phyloP scores from a whole-genome alignment of 2,113 vertebrate genomes.

The Nansenia antarctica region DNA sequence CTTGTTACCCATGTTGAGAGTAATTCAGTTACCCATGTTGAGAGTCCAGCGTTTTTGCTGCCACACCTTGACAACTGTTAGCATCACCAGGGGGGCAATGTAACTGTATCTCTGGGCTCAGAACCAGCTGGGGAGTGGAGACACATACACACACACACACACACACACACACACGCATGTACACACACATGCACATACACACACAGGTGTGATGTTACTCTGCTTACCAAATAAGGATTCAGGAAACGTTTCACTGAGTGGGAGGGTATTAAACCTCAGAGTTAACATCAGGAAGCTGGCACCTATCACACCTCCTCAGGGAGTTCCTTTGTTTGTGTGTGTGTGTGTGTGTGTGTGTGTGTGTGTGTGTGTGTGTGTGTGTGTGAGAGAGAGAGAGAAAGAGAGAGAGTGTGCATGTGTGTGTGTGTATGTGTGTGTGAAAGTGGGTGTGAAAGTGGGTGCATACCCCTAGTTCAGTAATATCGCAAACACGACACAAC shows the following conservation, averaged over 20 bases:
- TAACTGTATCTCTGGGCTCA: conserved; percentile 50
- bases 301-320: conserved; percentile 41
- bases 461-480: too few relatives aligned
- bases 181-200: conserved; percentile 1
- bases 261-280: conserved; percentile 58
- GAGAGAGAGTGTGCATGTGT: too few relatives aligned
- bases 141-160: neutral
- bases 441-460: too few relatives aligned
- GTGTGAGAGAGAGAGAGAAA: neutral
- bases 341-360: neutral
- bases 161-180: neutral
- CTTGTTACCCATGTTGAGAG: conserved; percentile 19
- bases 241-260: conserved; percentile 49
- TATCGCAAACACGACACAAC: too few relatives aligned
- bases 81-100: conserved; percentile 27
- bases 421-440: too few relatives aligned
- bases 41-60: conserved; percentile 39
- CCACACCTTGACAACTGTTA: conserved; percentile 34
- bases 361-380: conserved; percentile 5
- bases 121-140: conserved; percentile 56
- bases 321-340: conserved; percentile 13
- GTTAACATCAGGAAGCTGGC: conserved; percentile 53
- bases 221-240: conserved; percentile 66
- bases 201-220: conserved; percentile 51
- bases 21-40: conserved; percentile 37